phyloP scores from a whole-genome alignment of 2,888 invertebrate genomes.

The Nomada hirtipes region DNA sequence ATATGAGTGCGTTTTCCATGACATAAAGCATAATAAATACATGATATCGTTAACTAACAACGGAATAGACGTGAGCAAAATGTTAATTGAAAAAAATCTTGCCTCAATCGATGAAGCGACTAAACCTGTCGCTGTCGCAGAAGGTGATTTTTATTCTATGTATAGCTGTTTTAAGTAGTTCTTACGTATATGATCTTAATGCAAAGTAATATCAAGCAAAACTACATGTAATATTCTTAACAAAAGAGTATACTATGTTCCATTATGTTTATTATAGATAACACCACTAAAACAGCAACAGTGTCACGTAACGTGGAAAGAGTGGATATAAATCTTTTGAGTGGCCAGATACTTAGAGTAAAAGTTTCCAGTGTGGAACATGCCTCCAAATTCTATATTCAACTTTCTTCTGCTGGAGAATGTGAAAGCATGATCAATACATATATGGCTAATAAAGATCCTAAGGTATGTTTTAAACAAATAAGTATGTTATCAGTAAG shows the following conservation, averaged over 20 bases:
- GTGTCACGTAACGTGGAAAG: conserved; percentile 55
- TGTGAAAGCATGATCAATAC: conserved; percentile 73
- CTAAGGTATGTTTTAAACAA: conserved; percentile 73
- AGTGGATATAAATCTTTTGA: conserved; percentile 83
- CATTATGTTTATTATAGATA: conserved; percentile 43
- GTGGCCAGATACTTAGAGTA: conserved; percentile 84
- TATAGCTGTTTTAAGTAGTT: neutral
- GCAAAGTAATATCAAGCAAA: neutral
- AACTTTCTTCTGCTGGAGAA: conserved; percentile 82
- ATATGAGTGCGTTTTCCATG: conserved; percentile 87
- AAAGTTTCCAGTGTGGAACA: conserved; percentile 83
- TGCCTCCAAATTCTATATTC: conserved; percentile 83
- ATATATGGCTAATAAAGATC: conserved; percentile 76
- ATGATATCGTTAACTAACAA: conserved; percentile 85
- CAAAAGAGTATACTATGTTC: neutral
- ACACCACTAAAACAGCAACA: neutral
- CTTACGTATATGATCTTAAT: neutral
- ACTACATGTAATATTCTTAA: neutral
- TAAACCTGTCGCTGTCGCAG: neutral
- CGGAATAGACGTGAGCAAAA: conserved; percentile 85
- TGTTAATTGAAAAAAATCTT: conserved; percentile 85
- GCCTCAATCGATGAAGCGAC: conserved; percentile 77
- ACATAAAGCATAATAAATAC: conserved; percentile 84
- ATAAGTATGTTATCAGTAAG: conserved; percentile 8
- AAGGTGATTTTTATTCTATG: conserved; percentile 46